Evolutionary conservation across 1,140 invertebrate genomes (phyloP).

Genomic region (Latrodectus geometricus): DNA sequence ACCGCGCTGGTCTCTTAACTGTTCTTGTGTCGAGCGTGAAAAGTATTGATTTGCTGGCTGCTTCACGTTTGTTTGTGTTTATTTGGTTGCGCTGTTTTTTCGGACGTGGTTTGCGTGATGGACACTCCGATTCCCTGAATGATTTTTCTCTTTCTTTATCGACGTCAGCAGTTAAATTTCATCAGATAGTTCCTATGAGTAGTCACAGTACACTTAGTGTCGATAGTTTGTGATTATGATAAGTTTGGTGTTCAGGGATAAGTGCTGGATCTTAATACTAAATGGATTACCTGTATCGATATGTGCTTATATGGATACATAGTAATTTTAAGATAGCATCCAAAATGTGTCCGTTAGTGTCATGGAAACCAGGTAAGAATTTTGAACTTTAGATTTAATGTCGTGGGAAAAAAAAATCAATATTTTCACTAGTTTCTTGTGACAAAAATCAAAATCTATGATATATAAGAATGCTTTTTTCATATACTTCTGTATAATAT

Average conservation of each 20-base stretch:
- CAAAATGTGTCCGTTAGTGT: not conserved
- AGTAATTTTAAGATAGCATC: not conserved
- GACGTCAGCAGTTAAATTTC: not conserved
- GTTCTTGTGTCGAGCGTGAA: not conserved
- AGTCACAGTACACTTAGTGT: not conserved
- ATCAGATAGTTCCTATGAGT: not conserved
- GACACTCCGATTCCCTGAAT: not conserved
- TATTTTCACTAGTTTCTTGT: too few species aligned
- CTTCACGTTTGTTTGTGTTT: slow-evolving; percentile 34
- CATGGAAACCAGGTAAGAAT: not conserved
- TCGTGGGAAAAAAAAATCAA: not conserved
- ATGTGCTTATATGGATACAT: not conserved
- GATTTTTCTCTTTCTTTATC: not conserved
- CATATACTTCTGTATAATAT: too few species aligned
- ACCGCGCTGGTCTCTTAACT: not conserved
- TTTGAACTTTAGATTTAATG: not conserved
- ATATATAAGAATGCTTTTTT: too few species aligned
- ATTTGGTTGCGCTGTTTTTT: not conserved
- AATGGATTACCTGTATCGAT: not conserved
- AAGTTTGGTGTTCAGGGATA: not conserved
- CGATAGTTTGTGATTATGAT: not conserved
- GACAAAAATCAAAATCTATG: too few species aligned
- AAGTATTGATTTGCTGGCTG: slow-evolving; percentile 12
- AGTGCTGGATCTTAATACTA: not conserved
- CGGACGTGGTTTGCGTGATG: not conserved